These are phyloP conservation scores for Mystacornis crossleyi DNA, from an alignment of 2,113 vertebrate genomes.

Conservation along the genomic window DNA sequence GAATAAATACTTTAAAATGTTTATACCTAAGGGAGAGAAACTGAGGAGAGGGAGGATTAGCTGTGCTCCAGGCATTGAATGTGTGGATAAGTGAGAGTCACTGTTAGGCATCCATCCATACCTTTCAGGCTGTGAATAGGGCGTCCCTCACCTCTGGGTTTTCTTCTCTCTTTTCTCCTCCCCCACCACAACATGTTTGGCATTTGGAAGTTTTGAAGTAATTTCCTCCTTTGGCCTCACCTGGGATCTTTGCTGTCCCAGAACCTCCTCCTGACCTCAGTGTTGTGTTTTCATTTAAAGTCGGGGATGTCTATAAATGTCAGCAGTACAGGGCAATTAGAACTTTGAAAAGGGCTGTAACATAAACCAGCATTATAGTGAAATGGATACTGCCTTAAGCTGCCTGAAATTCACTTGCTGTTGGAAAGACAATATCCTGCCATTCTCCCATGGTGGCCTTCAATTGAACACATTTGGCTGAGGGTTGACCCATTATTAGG, in stretches of 20 bases:
- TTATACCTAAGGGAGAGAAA: conserved; percentile 49
- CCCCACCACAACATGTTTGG: conserved; percentile 58
- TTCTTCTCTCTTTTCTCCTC: conserved; percentile 26
- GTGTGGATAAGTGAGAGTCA: conserved; percentile 14
- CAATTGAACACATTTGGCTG: conserved; percentile 81
- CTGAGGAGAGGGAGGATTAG: not conserved
- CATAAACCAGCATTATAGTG: conserved; percentile 85
- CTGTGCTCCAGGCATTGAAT: conserved; percentile 29
- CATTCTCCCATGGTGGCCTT: conserved; percentile 86
- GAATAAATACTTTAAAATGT: conserved; percentile 50
- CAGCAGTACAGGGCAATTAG: conserved; percentile 84
- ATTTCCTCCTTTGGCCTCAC: conserved; percentile 81
- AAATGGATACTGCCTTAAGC: conserved; percentile 85
- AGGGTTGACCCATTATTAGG: conserved; percentile 80
- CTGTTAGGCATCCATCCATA: conserved; percentile 60
- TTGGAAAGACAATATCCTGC: conserved; percentile 87
- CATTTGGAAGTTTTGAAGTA: conserved; percentile 79
- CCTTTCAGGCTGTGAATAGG: conserved; percentile 47
- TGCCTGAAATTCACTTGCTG: conserved; percentile 84
- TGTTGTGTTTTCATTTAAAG: conserved; percentile 86
- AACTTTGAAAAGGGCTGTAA: conserved; percentile 86
- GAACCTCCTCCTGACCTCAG: conserved; percentile 82
- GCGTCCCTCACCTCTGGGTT: conserved; percentile 48
- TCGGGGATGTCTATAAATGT: conserved; percentile 85
- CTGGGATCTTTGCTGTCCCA: conserved; percentile 81